Conservation (phyloP, 2,797 vertebrate genomes). For the Girardinus metallicus region DNA sequence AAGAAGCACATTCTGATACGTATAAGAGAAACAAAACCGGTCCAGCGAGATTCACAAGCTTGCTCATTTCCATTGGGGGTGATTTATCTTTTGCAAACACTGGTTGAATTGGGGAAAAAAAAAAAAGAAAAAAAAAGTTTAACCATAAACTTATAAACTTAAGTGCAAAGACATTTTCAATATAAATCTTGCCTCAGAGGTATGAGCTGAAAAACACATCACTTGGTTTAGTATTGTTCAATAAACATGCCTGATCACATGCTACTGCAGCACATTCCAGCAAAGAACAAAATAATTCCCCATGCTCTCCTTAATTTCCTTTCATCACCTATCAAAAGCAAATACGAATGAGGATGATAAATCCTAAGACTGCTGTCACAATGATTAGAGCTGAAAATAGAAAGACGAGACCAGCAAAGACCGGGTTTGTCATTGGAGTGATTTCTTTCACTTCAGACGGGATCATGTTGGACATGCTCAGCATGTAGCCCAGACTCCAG, state of each 20-base stretch:
- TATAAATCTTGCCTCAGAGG: neutral
- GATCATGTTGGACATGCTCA: constrained; percentile 94
- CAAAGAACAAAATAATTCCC: constrained; percentile 6
- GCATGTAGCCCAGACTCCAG: constrained; percentile 97
- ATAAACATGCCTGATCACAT: constrained; percentile 16
- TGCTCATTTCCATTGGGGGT: neutral
- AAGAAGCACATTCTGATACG: neutral
- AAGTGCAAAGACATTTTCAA: neutral
- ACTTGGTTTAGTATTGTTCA: constrained; percentile 11
- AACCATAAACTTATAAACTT: neutral
- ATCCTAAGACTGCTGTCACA: constrained; percentile 82
- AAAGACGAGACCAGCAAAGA: constrained; percentile 87
- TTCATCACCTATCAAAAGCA: constrained; percentile 68
- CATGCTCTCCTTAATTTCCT: constrained; percentile 11
- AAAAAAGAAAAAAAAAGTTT: neutral
- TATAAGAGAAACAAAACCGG: neutral
- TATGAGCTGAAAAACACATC: constrained; percentile 21
- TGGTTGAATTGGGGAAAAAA: neutral
- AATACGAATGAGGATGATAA: constrained; percentile 79
- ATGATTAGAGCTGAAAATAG: constrained; percentile 85
- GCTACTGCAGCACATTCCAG: constrained; percentile 20
- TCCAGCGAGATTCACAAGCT: neutral
- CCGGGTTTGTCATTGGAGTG: constrained; percentile 81
- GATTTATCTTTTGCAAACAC: neutral
- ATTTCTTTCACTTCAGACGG: constrained; percentile 86